Conservation (phyloP, 1,140 invertebrate genomes). For the Diuraphis noxia region DNA sequence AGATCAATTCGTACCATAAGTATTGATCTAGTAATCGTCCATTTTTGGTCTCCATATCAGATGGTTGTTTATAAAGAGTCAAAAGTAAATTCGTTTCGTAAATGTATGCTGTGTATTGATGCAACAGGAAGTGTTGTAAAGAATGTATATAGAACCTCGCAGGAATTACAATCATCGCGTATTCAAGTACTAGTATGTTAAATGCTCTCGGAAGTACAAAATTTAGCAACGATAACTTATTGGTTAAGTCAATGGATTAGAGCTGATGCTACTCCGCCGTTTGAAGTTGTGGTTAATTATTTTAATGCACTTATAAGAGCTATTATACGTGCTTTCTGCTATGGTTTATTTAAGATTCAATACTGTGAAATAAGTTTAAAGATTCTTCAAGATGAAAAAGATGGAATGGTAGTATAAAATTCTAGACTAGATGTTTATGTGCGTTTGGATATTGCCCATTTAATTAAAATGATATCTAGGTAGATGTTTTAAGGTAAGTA, state of each 20-base stretch:
- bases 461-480: not conserved
- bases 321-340: not conserved
- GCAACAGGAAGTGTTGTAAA: not conserved
- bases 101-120: not conserved
- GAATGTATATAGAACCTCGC: not conserved
- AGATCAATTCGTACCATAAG: not conserved
- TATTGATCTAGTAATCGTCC: not conserved
- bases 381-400: not conserved
- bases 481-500: not conserved
- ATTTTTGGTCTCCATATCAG: not conserved
- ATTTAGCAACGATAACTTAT: not conserved
- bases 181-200: constrained; percentile 2
- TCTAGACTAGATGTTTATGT: not conserved
- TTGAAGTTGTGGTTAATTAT: not conserved
- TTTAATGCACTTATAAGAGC: not conserved
- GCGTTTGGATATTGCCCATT: not conserved
- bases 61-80: not conserved
- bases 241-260: not conserved
- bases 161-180: not conserved
- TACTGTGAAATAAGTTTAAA: not conserved
- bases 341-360: not conserved
- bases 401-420: not conserved
- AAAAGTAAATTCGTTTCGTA: not conserved
- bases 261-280: not conserved
- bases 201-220: not conserved